phyloP scores from a whole-genome alignment of 2,888 invertebrate species.

The Parnassius mnemosyne region DNA sequence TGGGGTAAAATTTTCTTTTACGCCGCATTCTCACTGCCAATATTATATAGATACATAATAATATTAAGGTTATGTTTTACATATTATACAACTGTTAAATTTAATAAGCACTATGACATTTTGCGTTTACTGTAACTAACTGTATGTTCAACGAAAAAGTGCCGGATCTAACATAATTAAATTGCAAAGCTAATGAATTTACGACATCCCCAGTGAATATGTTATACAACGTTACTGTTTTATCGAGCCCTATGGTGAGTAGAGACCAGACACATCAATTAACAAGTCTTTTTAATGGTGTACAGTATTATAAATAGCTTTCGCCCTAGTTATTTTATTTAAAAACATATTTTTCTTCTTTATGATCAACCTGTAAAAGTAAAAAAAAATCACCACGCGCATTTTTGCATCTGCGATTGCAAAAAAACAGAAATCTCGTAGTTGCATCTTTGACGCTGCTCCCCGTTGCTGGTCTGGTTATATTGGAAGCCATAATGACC shows the following conservation, averaged over 20 bases:
- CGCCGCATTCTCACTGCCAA: too few relatives aligned
- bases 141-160: slow-evolving; percentile 8
- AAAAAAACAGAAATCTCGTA: too few relatives aligned
- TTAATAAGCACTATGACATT: slow-evolving; percentile 4
- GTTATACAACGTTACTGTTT: slow-evolving; percentile 27
- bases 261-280: slow-evolving; percentile 28
- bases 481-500: too few relatives aligned
- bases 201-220: slow-evolving; percentile 40
- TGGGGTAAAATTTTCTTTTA: too few relatives aligned
- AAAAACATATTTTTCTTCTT: neutral
- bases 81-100: neutral
- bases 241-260: slow-evolving; percentile 31
- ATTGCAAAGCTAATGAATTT: slow-evolving; percentile 49
- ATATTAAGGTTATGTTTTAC: too few relatives aligned
- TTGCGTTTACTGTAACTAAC: slow-evolving; percentile 5
- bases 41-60: neutral
- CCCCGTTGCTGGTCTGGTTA: too few relatives aligned
- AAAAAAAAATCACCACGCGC: too few relatives aligned
- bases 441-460: too few relatives aligned
- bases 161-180: slow-evolving; percentile 28
- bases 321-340: too few relatives aligned
- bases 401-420: too few relatives aligned
- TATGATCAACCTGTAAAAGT: neutral
- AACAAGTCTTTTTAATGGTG: slow-evolving; percentile 5
- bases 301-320: too few relatives aligned